Evolutionary conservation across 2,113 vertebrate species (phyloP).

Genomic region (Stegostoma tigrinum): DNA sequence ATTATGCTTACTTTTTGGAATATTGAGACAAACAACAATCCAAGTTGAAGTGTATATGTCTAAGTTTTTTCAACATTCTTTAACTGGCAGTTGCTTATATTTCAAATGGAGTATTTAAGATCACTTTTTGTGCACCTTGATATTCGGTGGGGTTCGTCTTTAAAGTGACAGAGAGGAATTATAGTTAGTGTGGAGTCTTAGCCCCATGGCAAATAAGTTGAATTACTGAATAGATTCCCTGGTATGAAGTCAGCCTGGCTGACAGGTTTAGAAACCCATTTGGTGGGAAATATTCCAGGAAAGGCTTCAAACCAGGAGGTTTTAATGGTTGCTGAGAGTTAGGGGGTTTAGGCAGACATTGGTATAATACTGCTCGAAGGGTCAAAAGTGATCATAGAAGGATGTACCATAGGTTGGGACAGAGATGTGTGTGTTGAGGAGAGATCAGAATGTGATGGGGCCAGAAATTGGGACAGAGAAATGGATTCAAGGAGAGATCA

Average conservation of each 20-base stretch:
- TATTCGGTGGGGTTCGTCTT: too few relatives aligned
- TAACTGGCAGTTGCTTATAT: too few relatives aligned
- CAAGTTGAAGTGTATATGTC: not conserved
- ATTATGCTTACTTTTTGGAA: not conserved
- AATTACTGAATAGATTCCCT: too few relatives aligned
- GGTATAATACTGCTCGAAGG: not conserved
- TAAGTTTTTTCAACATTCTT: not conserved
- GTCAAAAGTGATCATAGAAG: not conserved
- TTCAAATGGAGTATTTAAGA: too few relatives aligned
- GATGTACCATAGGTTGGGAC: not conserved
- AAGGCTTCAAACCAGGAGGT: not conserved
- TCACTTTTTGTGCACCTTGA: too few relatives aligned
- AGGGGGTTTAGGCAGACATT: not conserved
- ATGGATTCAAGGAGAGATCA: not conserved
- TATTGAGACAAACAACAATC: not conserved
- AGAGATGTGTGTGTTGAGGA: not conserved
- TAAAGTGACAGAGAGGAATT: too few relatives aligned
- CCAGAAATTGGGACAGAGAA: not conserved
- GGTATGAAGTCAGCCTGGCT: too few relatives aligned
- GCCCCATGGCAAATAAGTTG: too few relatives aligned
- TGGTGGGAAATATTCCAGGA: too few relatives aligned
- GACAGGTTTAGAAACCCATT: too few relatives aligned
- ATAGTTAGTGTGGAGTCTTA: too few relatives aligned
- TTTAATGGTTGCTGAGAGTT: not conserved
- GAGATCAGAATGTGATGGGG: too few relatives aligned